Conservation (phyloP, 92 coral and sea anemone genomes). For the Heteractis magnifica region DNA sequence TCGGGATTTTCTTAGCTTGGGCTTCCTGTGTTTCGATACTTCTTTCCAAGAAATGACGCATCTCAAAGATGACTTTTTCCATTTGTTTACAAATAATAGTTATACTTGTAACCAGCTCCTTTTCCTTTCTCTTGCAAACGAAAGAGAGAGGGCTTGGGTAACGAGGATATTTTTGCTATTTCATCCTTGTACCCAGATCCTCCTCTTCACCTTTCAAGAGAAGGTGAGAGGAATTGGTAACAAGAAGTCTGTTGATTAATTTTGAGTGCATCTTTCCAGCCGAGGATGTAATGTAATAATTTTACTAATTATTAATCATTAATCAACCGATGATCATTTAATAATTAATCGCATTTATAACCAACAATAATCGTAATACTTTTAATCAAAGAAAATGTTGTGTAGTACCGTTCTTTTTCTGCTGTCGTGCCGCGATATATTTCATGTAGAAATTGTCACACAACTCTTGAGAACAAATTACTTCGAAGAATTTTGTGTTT, state of each 20-base stretch:
- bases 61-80: conserved; percentile 30
- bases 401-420: background rate
- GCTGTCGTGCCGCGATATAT: background rate
- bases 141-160: background rate
- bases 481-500: too few relatives aligned
- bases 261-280: conserved; percentile 1
- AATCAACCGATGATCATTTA: conserved; percentile 1
- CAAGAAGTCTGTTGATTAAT: background rate
- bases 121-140: background rate
- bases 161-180: background rate
- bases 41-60: conserved; percentile 12
- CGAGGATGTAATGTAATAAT: background rate
- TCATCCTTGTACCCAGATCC: background rate
- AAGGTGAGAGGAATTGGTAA: background rate
- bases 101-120: background rate
- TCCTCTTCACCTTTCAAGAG: background rate
- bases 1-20: background rate
- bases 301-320: conserved; percentile 16
- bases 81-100: conserved; percentile 20
- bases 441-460: too few relatives aligned
- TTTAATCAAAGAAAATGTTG: background rate
- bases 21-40: conserved; percentile 2
- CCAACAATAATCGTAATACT: background rate
- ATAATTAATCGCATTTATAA: conserved; percentile 10
- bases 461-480: too few relatives aligned